Percentiles rank a stretch among this genome's conserved stretches.
Conservation (phyloP, 2,797 vertebrate species). For the Ctenosaura bakeri region DNA sequence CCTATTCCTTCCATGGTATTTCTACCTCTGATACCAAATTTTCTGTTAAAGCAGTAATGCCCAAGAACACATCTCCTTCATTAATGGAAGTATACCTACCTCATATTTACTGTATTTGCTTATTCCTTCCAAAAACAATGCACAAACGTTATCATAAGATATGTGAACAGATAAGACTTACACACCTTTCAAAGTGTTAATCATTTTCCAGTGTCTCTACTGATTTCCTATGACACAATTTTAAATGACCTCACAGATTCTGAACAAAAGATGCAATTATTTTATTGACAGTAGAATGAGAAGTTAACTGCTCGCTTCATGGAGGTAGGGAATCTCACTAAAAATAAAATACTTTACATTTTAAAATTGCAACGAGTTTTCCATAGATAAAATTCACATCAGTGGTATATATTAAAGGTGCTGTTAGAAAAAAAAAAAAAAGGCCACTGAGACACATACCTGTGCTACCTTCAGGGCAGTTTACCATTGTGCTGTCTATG, state of each 20-base stretch:
- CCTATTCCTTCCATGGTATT: too few species aligned
- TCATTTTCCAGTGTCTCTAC: not conserved
- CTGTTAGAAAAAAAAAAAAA: too few species aligned
- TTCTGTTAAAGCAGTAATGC: too few species aligned
- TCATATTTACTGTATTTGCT: not conserved
- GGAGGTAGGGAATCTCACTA: not conserved
- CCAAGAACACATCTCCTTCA: too few species aligned
- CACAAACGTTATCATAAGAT: not conserved
- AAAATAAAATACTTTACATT: not conserved
- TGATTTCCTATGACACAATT: not conserved
- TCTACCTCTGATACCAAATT: too few species aligned
- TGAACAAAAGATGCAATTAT: not conserved
- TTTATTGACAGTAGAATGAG: not conserved
- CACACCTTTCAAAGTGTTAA: not conserved
- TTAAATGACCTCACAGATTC: not conserved
- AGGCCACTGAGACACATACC: too few species aligned
- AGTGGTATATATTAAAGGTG: not conserved
- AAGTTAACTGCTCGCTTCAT: not conserved
- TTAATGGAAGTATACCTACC: too few species aligned
- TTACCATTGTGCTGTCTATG: not conserved
- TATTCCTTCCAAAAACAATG: not conserved
- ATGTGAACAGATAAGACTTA: not conserved
- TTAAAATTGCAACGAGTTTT: not conserved
- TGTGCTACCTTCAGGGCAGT: not conserved
- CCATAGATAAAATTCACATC: not conserved